phyloP scores from a whole-genome alignment of 1,140 invertebrate genomes.

The Plectrocnemia conspersa region DNA sequence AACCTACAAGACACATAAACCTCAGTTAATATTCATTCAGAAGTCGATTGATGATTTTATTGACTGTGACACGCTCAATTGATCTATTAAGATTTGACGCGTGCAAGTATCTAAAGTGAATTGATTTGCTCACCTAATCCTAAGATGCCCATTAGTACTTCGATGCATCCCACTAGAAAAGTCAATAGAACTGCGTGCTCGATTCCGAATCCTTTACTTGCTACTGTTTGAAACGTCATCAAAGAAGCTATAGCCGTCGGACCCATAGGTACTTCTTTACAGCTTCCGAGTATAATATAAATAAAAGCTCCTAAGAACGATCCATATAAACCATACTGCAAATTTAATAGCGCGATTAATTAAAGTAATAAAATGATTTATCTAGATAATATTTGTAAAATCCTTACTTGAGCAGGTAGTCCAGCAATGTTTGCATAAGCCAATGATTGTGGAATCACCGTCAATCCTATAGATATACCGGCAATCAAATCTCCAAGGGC shows the following conservation, averaged over 20 bases:
- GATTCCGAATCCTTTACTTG: conserved; percentile 53
- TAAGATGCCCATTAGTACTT: conserved; percentile 79
- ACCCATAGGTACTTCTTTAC: conserved; percentile 84
- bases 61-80: conserved; percentile 32
- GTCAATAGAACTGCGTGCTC: conserved; percentile 76
- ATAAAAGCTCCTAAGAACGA: conserved; percentile 88
- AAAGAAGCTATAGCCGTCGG: conserved; percentile 81
- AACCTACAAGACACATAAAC: conserved; percentile 60
- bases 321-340: conserved; percentile 82
- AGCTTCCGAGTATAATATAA: conserved; percentile 86
- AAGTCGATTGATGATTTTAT: too few relatives aligned
- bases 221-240: conserved; percentile 70
- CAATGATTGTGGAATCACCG: conserved; percentile 74
- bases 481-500: conserved; percentile 76
- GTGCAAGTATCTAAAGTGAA: too few relatives aligned
- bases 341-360: conserved; percentile 20
- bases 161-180: conserved; percentile 74
- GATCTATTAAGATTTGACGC: too few relatives aligned
- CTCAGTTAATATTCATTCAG: too few relatives aligned
- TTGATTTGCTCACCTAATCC: conserved; percentile 64
- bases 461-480: conserved; percentile 80
- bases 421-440: conserved; percentile 83
- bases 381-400: not conserved
- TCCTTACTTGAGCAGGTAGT: conserved; percentile 61
- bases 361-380: not conserved